Base-by-base conservation (phyloP, 2,797 vertebrate genomes). In the Nothura maculosa region DNA sequence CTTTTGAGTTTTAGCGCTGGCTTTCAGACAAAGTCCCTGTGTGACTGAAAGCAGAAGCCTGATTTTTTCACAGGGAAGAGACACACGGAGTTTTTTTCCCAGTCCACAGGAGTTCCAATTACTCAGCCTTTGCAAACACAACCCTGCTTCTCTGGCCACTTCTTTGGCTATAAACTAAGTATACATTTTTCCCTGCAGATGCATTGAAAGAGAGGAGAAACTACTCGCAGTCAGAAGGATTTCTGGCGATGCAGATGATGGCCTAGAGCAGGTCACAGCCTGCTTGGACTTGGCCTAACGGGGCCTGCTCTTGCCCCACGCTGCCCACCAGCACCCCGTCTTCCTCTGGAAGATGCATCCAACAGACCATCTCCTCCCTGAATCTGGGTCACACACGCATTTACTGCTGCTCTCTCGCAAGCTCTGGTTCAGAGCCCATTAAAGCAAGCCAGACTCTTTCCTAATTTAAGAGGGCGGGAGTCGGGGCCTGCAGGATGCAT, bases 21-120 rank as follows among this genome's bases (percentile, higher is more conserved):
- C 87, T 86, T 91, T 89, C 43, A 88, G 93, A 88, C 85, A 93
- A 84, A 93, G 83, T 70, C 3, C 1, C 34, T 91, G 82, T 86
- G 55, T 92, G 61, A 54, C 47, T 77, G 77, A 43, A 80, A 74
- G 40, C 28, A 78, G 70, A 87, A 85, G 36, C 28, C 40, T 81
- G 30, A 3, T 18, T 90, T 92, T 81, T 90, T 70, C 42, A 58
- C 18, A 80, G 34, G 52, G 54, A 43, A 77, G 36, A 25, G 81
- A 57, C 64, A 58, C 13, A 10, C 18, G 57, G 10, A 16, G 30
- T 9, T 79, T 81, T 91, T 88, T 88, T 52, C 43, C 63, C 9
- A 6, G 30, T 89, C 6, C 8, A 79, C 25, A 34, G 12, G 58
- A 76, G 52, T 85, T 75, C 7, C 50, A 75, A 22, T 38, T 79